phyloP scores from a whole-genome alignment of 2,113 vertebrate species.

The Elachura formosa region DNA sequence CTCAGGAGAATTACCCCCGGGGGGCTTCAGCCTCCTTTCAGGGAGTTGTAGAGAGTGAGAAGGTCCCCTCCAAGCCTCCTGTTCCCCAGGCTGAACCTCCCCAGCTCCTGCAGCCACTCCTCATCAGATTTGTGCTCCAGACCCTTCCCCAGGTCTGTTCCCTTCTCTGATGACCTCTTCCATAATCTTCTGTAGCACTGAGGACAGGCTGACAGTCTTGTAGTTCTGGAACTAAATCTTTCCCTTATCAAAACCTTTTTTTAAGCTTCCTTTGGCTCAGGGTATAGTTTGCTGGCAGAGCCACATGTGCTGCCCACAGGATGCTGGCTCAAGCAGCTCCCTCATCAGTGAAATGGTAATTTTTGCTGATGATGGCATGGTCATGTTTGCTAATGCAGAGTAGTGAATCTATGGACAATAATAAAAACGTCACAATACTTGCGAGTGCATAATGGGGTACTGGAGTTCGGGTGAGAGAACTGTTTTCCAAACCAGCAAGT shows the following conservation, averaged over 20 bases:
- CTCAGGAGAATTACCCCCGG: background rate
- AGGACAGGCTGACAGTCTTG: background rate
- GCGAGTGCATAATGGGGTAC: fast-evolving
- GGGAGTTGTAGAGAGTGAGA: background rate
- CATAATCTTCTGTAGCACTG: background rate
- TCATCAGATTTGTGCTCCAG: background rate
- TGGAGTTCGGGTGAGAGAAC: background rate
- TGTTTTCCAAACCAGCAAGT: background rate
- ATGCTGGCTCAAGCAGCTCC: fast-evolving
- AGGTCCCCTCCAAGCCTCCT: background rate
- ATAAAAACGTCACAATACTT: background rate
- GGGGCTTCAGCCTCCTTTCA: background rate
- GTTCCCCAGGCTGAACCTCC: background rate
- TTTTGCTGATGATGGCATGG: background rate
- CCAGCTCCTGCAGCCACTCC: background rate
- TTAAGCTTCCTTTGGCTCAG: background rate
- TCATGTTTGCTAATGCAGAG: background rate
- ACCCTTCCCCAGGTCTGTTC: background rate
- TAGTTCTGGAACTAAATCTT: background rate
- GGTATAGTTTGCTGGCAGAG: background rate
- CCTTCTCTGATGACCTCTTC: background rate
- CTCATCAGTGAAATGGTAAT: background rate
- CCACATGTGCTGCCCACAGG: background rate
- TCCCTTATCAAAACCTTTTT: background rate
- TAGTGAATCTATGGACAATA: background rate